A percentile compares a stretch with the other conserved stretches of the same genome.
Evolutionary conservation across 2,113 vertebrate genomes (phyloP).

Genomic region (Scartelaos histophorus): DNA sequence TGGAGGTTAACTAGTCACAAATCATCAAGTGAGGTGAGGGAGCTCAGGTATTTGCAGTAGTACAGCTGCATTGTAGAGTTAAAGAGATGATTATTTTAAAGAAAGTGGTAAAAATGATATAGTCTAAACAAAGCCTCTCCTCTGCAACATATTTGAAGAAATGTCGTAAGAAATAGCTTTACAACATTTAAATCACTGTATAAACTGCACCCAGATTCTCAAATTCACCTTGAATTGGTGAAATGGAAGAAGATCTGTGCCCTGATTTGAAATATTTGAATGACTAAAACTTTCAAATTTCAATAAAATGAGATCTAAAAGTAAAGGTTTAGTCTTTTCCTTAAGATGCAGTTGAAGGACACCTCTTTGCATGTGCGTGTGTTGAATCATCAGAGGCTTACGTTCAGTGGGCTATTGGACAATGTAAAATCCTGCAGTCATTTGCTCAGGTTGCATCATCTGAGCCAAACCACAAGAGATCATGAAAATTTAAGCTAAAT

Average conservation of each 20-base stretch:
- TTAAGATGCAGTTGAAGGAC: constrained; percentile 6
- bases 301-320: neutral
- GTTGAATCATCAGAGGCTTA: constrained; percentile 12
- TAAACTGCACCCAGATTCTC: no score
- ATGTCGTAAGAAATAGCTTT: no score
- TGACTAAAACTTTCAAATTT: neutral
- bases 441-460: constrained; percentile 40
- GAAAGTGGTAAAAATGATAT: no score
- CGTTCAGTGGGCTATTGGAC: neutral
- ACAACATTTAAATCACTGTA: no score
- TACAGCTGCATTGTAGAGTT: no score
- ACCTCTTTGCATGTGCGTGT: neutral
- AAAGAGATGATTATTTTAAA: no score
- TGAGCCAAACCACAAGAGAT: neutral
- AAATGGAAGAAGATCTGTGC: no score
- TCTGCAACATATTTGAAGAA: no score
- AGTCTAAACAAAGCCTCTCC: no score
- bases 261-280: neutral
- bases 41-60: no score
- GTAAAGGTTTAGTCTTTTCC: neutral
- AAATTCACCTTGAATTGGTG: neutral
- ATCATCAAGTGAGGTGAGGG: no score
- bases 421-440: constrained; percentile 24
- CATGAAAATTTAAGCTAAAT: constrained; percentile 33
- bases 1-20: neutral